phyloP scores from a whole-genome alignment of 2,888 invertebrate genomes.

The Serripes groenlandicus region DNA sequence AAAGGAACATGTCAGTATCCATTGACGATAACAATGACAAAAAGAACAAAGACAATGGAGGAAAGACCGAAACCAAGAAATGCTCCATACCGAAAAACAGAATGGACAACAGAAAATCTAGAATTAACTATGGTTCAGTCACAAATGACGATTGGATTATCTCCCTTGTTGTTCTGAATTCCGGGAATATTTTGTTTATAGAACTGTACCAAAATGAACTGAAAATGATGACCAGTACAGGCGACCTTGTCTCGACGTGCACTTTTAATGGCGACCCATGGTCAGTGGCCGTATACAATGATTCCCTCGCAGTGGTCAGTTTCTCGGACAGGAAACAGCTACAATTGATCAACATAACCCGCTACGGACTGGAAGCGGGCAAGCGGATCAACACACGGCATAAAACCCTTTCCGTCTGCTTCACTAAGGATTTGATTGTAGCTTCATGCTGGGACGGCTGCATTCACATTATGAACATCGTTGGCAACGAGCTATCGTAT shows the following conservation, averaged over 20 bases:
- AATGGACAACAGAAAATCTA: slow-evolving; percentile 53
- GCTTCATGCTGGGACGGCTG: slow-evolving; percentile 64
- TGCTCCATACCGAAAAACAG: slow-evolving; percentile 29
- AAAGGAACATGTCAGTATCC: not conserved
- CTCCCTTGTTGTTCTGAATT: slow-evolving; percentile 48
- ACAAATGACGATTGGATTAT: slow-evolving; percentile 58
- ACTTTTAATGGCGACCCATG: slow-evolving; percentile 57
- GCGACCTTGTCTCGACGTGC: slow-evolving; percentile 43
- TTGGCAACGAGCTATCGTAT: slow-evolving; percentile 41
- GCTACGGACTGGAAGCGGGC: slow-evolving; percentile 32
- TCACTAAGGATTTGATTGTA: slow-evolving; percentile 45
- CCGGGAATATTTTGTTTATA: slow-evolving; percentile 52
- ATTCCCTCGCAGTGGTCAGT: slow-evolving; percentile 56
- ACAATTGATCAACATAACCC: slow-evolving; percentile 54
- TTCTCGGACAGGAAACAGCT: slow-evolving; percentile 64
- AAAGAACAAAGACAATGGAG: not conserved
- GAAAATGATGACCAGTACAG: slow-evolving; percentile 43
- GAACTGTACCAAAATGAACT: slow-evolving; percentile 48
- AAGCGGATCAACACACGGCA: slow-evolving; percentile 53
- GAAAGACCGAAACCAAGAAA: not conserved
- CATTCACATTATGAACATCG: slow-evolving; percentile 54
- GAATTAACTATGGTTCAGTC: slow-evolving; percentile 32
- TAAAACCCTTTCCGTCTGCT: slow-evolving; percentile 60
- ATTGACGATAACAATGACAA: not conserved
- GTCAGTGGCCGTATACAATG: slow-evolving; percentile 60